phyloP scores from a whole-genome alignment of 1,140 invertebrate species.

The Propsilocerus akamusi region DNA sequence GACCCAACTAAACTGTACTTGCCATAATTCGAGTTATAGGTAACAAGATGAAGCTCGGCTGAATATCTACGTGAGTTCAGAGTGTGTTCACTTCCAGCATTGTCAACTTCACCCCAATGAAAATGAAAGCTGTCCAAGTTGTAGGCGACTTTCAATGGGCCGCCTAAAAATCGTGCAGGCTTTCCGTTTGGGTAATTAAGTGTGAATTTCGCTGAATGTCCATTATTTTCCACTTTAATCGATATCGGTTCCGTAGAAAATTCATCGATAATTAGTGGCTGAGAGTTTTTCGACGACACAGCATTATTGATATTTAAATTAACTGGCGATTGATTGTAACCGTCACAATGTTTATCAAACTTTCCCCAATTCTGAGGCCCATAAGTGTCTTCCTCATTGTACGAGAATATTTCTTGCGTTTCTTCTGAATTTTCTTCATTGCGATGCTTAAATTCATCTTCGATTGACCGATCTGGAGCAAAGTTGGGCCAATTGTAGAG shows the following conservation, averaged over 20 bases:
- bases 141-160: background rate
- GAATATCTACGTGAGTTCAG: background rate
- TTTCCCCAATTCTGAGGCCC: background rate
- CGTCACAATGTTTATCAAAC: background rate
- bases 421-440: no score
- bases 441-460: no score
- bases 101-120: background rate
- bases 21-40: background rate
- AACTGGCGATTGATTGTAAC: background rate
- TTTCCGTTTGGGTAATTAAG: background rate
- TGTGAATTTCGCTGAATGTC: background rate
- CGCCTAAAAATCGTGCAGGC: background rate
- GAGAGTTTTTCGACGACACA: background rate
- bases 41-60: background rate
- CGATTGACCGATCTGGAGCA: no score
- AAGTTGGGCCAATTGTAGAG: no score
- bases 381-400: background rate
- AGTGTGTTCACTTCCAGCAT: background rate
- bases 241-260: background rate
- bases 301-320: background rate
- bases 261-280: background rate
- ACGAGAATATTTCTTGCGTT: background rate
- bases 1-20: background rate
- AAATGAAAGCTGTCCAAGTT: background rate
- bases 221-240: background rate